phyloP scores from a whole-genome alignment of 1,140 invertebrate species.

The Heliconius eleuchia region DNA sequence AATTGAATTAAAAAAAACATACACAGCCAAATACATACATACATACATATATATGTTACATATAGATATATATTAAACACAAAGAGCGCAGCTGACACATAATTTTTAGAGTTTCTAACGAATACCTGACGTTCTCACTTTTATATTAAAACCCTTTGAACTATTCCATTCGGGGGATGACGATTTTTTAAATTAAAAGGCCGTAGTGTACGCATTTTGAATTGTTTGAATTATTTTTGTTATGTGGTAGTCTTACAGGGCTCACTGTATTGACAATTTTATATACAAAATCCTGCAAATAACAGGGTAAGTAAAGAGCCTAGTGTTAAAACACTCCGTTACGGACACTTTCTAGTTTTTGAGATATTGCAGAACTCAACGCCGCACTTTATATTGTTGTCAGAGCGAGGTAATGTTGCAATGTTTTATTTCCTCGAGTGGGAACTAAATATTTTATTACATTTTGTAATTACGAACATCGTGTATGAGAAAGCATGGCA shows the following conservation, averaged over 20 bases:
- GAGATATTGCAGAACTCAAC: background rate
- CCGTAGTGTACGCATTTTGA: background rate
- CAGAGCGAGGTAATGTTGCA: background rate
- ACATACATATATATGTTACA: background rate
- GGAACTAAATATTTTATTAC: background rate
- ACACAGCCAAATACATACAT: background rate
- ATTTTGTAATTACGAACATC: too few species aligned
- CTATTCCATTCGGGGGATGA: background rate
- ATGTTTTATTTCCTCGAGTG: background rate
- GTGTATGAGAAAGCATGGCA: too few species aligned
- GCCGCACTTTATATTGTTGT: background rate
- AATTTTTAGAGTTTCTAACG: background rate
- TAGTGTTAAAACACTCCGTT: background rate
- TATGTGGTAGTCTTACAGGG: background rate
- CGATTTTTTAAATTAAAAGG: conserved; percentile 5
- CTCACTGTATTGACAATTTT: background rate
- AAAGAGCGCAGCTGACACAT: background rate
- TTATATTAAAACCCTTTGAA: conserved; percentile 11
- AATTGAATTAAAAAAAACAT: background rate
- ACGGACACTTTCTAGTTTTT: background rate
- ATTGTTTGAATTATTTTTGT: background rate
- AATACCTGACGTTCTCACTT: conserved; percentile 10
- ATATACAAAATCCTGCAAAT: background rate
- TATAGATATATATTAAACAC: background rate
- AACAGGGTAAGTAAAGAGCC: background rate